Percentiles rank a stretch among this genome's conserved stretches.
Evolutionary conservation across 2,797 vertebrate species (phyloP).

Genomic region (Crocidura indochinensis): DNA sequence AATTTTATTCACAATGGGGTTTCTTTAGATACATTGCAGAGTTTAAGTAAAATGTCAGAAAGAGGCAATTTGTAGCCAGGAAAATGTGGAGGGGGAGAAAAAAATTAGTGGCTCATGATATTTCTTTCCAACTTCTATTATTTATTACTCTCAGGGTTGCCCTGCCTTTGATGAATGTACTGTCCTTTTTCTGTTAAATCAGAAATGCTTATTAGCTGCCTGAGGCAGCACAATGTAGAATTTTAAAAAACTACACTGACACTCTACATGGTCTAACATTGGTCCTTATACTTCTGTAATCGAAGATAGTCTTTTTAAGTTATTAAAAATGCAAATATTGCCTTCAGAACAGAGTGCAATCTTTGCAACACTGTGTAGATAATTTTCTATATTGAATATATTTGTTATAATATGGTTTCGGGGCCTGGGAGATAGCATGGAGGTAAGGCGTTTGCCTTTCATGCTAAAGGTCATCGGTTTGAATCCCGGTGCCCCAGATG

Average conservation of each 20-base stretch:
- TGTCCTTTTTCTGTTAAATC: slow-evolving; percentile 1
- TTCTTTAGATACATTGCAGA: slow-evolving; percentile 49
- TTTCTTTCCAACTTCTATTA: background rate
- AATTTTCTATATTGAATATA: slow-evolving; percentile 72
- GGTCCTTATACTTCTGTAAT: slow-evolving; percentile 11
- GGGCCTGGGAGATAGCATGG: too few species aligned
- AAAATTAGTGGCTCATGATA: background rate
- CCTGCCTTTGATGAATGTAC: background rate
- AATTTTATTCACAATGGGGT: slow-evolving; percentile 70
- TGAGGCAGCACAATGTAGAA: slow-evolving; percentile 18
- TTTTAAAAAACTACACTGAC: slow-evolving; percentile 42
- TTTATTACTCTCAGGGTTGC: background rate
- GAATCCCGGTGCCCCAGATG: too few species aligned
- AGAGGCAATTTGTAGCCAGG: slow-evolving; percentile 55
- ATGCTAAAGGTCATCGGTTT: too few species aligned
- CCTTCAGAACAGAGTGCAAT: slow-evolving; percentile 63
- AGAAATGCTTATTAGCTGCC: background rate
- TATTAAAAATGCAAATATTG: slow-evolving; percentile 72
- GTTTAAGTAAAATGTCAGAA: slow-evolving; percentile 64
- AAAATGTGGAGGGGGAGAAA: background rate
- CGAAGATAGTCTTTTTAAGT: slow-evolving; percentile 31
- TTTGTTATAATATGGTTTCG: slow-evolving; percentile 62
- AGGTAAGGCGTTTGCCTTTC: too few species aligned
- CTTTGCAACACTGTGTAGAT: background rate
- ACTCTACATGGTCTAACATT: background rate